Base-by-base conservation (phyloP, 1,140 invertebrate species). In the Eulimnadia texana region DNA sequence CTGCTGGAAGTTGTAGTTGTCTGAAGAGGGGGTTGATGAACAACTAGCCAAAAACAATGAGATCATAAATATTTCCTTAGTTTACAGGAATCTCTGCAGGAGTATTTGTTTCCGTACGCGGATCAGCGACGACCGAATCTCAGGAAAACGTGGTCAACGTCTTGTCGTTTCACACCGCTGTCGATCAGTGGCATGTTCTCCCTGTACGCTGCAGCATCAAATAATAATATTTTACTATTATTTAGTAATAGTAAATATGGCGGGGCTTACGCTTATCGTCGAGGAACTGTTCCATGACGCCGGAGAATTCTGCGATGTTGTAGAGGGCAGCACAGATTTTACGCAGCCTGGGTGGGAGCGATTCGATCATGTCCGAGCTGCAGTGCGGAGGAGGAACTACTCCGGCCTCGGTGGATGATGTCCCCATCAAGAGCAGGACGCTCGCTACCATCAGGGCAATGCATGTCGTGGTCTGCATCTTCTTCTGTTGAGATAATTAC, bases 71-170 rank as follows among this genome's bases (percentile, higher is more conserved):
- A n/a, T n/a, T n/a, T n/a, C n/a, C n/a, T n/a, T n/a, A n/a, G n/a
- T n/a, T n/a, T n/a, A n/a, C n/a, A n/a, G n/a, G n/a, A n/a, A n/a
- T n/a, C n/a, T n/a, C n/a, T n/a, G n/a, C n/a, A n/a, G n/a, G n/a
- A n/a, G n/a, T n/a, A n/a, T n/a, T n/a, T n/a, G n/a, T n/a, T n/a
- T n/a, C n/a, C n/a, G n/a, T n/a, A 11, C 50, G n/a, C 57, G 64
- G 60, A 61, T 79, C 77, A 77, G 68, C 83, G 78, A 70, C 82
- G 79, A 47, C 85, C 85, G 69, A 88, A 88, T 68, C 84, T 81
- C 53, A 88, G 77, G 72, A 88, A 88, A 55, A 86, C 84, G 72
- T 88, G 86, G 62, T 87, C 84, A 28, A 86, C 81, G 71, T 88
- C 85, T 71, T 88, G 84, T 58, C 85, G 78, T 71, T 88, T 88